Evolutionary conservation across 2,888 invertebrate species (phyloP), one percentile per base, ranked within the genome.

Genomic region (Chrysolina americana): DNA sequence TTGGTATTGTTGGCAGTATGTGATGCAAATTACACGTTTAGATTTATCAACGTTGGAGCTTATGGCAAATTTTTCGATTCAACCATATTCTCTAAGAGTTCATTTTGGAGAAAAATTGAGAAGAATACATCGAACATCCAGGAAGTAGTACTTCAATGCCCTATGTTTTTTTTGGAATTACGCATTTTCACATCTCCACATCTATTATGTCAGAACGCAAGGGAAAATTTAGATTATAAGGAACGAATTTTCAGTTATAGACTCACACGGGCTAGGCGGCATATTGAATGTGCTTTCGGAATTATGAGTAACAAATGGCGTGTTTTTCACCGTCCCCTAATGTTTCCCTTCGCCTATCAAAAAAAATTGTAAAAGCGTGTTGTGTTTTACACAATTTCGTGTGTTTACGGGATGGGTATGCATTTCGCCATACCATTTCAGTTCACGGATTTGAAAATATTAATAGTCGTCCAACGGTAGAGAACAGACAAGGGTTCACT

Each of bases 271-370:
- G 81, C 82, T 63, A 65, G 82, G 66, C 73, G 82, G 50, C 79
- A 77, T 68, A 76, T 83, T 5, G 81, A 83, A 74, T 83, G 82
- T 70, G 64, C 66, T 15, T 76, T 74, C 59, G 76, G 70, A 8
- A 76, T 78, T 65, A 47, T 76, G 36, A 68, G 74, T 36, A 83
- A 76, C 59, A 83, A 83, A 71, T 83, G 81, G 80, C 63, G 81
- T 44, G 80, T 84, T 48, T 80, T 83, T 48, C 81, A 82, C 68
- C 62, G 80, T 71, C 77, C n/a, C 23, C 78, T 0, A 74, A 76
- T 48, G 72, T 79, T 9, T 6, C 62, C 19, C 63, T 65, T 78
- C 21, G 17, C 48, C 76, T 79, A 73, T 77, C 78, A 41, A 65
- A 68, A 10, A 63, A 70, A 59, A 80, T 81, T 65, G 76, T 80